A percentile compares a stretch with the other conserved stretches of the same genome.
Conservation (phyloP, 2,797 vertebrate species). For the Sebastes diaconus region DNA sequence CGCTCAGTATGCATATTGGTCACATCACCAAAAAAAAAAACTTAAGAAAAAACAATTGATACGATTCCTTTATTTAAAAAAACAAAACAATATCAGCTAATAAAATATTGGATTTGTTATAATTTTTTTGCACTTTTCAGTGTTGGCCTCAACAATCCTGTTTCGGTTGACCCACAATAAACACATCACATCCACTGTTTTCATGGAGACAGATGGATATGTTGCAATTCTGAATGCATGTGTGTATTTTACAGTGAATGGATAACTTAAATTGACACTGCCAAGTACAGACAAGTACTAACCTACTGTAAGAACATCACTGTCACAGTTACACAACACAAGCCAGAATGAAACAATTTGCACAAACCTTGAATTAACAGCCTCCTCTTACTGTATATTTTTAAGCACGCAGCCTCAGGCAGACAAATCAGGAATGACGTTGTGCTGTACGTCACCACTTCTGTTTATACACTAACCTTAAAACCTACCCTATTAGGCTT, state of each 20-base stretch:
- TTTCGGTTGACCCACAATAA: not conserved
- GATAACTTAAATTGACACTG: not conserved
- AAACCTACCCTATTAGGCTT: conserved; percentile 37
- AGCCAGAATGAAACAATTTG: not conserved
- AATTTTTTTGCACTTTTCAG: not conserved
- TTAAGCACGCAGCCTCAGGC: conserved; percentile 12
- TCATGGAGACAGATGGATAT: not conserved
- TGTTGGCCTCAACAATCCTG: not conserved
- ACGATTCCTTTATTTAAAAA: not conserved
- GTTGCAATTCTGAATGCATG: not conserved
- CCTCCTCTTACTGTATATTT: conserved; percentile 11
- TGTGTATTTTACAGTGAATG: not conserved
- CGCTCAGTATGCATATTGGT: not conserved
- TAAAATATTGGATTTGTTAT: too few species aligned
- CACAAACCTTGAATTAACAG: conserved; percentile 6
- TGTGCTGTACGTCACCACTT: not conserved
- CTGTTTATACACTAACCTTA: conserved; percentile 19
- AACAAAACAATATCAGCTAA: too few species aligned
- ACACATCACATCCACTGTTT: not conserved
- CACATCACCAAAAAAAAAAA: not conserved
- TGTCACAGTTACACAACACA: not conserved
- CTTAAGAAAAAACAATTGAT: not conserved
- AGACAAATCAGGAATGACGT: conserved; percentile 35
- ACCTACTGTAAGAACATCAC: not conserved
- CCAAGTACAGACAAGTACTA: not conserved